Percentiles rank a stretch among this genome's conserved stretches.
Conservation (phyloP, 2,888 invertebrate species). For the Apocheima hispidaria region DNA sequence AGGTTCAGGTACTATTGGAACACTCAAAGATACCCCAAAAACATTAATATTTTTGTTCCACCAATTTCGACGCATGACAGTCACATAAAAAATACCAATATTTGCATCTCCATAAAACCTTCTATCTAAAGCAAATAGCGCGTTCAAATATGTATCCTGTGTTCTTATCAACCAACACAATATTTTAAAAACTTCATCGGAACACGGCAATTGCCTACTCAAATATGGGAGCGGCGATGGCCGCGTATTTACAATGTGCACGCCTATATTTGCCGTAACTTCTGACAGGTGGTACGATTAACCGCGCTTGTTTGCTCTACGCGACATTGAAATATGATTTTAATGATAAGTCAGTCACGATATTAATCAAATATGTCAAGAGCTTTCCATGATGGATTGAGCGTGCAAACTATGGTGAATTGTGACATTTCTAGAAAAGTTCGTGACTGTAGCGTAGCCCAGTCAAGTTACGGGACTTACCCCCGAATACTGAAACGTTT, state of each 20-base stretch:
- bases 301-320: slow-evolving; percentile 47
- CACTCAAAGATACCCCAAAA: neutral
- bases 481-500: too few species aligned
- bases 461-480: too few species aligned
- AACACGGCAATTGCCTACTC: slow-evolving; percentile 39
- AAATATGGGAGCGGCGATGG: slow-evolving; percentile 45
- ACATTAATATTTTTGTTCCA: slow-evolving; percentile 39
- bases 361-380: slow-evolving; percentile 28
- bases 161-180: slow-evolving; percentile 41
- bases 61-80: slow-evolving; percentile 5
- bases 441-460: neutral
- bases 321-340: slow-evolving; percentile 57
- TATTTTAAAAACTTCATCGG: slow-evolving; percentile 40
- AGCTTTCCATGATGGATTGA: slow-evolving; percentile 15
- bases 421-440: neutral
- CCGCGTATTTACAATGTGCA: slow-evolving; percentile 57
- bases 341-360: slow-evolving; percentile 47
- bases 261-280: slow-evolving; percentile 56
- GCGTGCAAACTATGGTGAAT: slow-evolving; percentile 8
- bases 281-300: slow-evolving; percentile 65
- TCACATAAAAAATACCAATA: slow-evolving; percentile 18
- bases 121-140: slow-evolving; percentile 35
- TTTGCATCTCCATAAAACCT: slow-evolving; percentile 28
- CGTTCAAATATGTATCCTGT: slow-evolving; percentile 17
- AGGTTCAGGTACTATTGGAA: too few species aligned